Base-by-base conservation (phyloP, 2,113 vertebrate species). In the Toxotes chatareus region DNA sequence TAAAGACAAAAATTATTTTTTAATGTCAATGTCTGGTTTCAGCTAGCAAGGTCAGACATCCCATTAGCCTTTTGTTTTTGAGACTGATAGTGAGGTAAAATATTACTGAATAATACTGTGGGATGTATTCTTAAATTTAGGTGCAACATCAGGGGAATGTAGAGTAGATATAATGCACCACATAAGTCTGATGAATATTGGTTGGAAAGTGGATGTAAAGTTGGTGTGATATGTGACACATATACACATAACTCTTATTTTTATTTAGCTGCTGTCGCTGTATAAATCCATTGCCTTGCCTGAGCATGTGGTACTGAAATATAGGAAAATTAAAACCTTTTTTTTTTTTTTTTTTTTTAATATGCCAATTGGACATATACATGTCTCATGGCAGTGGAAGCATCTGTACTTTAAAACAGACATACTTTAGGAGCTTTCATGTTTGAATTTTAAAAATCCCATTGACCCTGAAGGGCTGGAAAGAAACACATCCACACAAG, bases 1-100 rank as follows among this genome's bases (percentile, higher is more conserved):
- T n/a, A 10, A 34, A 66, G 47, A 40, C 13, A 17, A 16, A 40
- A 40, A 69, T 57, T 1, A 34, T 38, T 51, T 61, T 80, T 32
- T 67, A 63, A 84, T 62, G n/a, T 5, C 8, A n/a, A 70, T 42
- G 57, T 69, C 55, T 80, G 49, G 23, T 74, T 76, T 46, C 14
- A 47, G 5, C n/a, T 0, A 21, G 32, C 27, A 60, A 67, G 69
- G 68, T 84, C 80, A 86, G 67, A 63, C n/a, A 7, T 73, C 34
- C 14, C 7, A 55, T 87, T 76, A 77, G 44, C 38, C 31, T 44
- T 64, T 57, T 40, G 81, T 88, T 71, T 76, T 49, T 55, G 36
- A 31, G 27, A 55, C 27, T 61, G 57, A 53, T 23, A 23, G 23
- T 23, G 49, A 79, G 47, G 16, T 32, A 27, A 76, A 42, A 51